Evolutionary conservation across 64 coral and sea anemone genomes (phyloP).

Genomic region (Cladopsammia gracilis): DNA sequence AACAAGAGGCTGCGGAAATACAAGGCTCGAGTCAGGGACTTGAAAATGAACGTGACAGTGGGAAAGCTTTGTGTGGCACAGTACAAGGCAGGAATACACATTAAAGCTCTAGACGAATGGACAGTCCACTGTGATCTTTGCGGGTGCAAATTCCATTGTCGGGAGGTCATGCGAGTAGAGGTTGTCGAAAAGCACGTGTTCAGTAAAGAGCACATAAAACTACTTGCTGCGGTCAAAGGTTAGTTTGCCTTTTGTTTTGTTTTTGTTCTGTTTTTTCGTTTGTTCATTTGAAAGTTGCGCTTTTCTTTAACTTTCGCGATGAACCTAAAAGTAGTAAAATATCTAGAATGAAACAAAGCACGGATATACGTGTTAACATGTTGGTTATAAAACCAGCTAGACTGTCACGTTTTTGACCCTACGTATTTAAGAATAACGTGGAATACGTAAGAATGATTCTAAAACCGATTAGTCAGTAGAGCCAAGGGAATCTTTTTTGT

Average conservation of each 20-base stretch:
- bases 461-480: too few relatives aligned
- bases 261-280: neutral
- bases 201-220: neutral
- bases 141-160: neutral
- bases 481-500: neutral
- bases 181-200: neutral
- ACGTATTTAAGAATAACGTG: too few relatives aligned
- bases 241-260: neutral
- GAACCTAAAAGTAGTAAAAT: too few relatives aligned
- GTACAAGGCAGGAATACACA: neutral
- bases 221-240: neutral
- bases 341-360: too few relatives aligned
- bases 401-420: too few relatives aligned
- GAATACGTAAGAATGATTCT: too few relatives aligned
- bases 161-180: neutral
- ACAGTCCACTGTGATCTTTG: constrained; percentile 4
- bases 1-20: neutral
- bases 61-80: constrained; percentile 12
- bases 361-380: too few relatives aligned
- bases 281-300: neutral
- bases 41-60: neutral
- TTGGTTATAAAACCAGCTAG: too few relatives aligned
- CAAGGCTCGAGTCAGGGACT: neutral
- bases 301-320: too few relatives aligned
- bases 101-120: neutral